phyloP scores from a whole-genome alignment of 2,797 vertebrate genomes.

The Lacerta viridis region DNA sequence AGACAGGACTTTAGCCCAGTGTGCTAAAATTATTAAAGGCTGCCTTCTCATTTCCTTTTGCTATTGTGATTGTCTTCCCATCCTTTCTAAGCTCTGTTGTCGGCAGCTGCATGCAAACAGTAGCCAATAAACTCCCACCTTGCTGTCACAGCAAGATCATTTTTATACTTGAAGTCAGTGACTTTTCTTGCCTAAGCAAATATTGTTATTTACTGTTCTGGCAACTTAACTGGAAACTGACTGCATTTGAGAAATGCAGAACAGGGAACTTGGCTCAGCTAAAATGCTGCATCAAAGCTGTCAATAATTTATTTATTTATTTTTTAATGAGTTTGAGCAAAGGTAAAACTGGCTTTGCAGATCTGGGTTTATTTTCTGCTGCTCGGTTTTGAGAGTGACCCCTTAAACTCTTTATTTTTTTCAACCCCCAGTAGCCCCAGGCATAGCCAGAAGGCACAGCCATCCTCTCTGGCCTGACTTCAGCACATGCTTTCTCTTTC shows the following conservation, averaged over 20 bases:
- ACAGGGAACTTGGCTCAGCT: conserved; percentile 44
- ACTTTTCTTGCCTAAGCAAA: conserved; percentile 41
- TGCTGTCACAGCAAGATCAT: conserved; percentile 50
- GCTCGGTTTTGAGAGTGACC: conserved; percentile 56
- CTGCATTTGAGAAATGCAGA: conserved; percentile 48
- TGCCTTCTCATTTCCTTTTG: neutral
- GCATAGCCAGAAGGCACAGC: conserved; percentile 63
- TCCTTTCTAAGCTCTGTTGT: neutral
- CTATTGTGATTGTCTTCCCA: neutral
- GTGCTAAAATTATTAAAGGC: conserved; percentile 15
- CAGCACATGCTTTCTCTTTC: conserved; percentile 42
- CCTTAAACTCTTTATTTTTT: conserved; percentile 58
- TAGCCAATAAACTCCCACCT: conserved; percentile 17
- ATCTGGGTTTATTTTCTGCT: conserved; percentile 55
- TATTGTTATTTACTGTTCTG: conserved; percentile 44
- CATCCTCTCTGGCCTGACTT: conserved; percentile 51
- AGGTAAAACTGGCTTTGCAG: conserved; percentile 51
- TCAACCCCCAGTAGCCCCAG: conserved; percentile 60
- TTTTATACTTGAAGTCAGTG: conserved; percentile 31
- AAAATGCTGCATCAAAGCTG: conserved; percentile 51
- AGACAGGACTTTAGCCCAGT: neutral
- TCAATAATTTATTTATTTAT: conserved; percentile 49
- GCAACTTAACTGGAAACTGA: conserved; percentile 27
- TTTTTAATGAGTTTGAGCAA: conserved; percentile 72
- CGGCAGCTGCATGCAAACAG: neutral